Evolutionary conservation across 2,888 invertebrate genomes (phyloP), one percentile per base, ranked within the genome.

Genomic region (Eupithecia subumbrata): DNA sequence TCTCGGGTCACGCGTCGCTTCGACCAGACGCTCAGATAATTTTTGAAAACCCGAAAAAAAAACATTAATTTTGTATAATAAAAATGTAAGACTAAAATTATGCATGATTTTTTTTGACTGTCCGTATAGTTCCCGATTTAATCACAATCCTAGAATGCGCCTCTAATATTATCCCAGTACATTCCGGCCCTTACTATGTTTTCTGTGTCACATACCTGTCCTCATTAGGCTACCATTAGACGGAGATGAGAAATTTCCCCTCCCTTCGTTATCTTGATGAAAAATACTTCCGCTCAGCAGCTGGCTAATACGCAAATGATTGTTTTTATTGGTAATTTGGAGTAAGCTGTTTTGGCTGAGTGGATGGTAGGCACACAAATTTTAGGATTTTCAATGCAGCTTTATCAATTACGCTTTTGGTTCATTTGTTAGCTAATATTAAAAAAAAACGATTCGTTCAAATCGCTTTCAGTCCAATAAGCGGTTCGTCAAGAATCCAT

Each of bases 211-310:
- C 79, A 80, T 79, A 81, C 81, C 80, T 79, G 79, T 66, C 69
- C 75, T 80, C 79, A 82, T 81, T 81, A 82, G 68, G 37, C 56
- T 64, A 75, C 78, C 76, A 82, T 82, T 82, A 82, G 76, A 64
- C 45, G 70, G 76, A 75, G 76, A 80, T 79, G 75, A 78, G 78
- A 73, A 75, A 78, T 76, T 80, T 72, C 37, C 71, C 48, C 80
- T 72, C 30, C 72, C 48, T 66, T 30, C 72, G 64, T 25, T 70
- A 74, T 73, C 16, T 66, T 56, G 69, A 72, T 74, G 71, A 79
- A 75, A 78, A 79, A 78, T 78, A 71, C 68, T 75, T 77, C n/a
- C 34, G 30, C 66, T 63, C 34, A 43, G 14, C 43, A 43, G 16
- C 34, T 37, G 40, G 12, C 64, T 67, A 60, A 25, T 60, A 60